Evolutionary conservation across 2,797 vertebrate species (phyloP), one percentile per base, ranked within the genome.

Genomic region (Pterois miles): DNA sequence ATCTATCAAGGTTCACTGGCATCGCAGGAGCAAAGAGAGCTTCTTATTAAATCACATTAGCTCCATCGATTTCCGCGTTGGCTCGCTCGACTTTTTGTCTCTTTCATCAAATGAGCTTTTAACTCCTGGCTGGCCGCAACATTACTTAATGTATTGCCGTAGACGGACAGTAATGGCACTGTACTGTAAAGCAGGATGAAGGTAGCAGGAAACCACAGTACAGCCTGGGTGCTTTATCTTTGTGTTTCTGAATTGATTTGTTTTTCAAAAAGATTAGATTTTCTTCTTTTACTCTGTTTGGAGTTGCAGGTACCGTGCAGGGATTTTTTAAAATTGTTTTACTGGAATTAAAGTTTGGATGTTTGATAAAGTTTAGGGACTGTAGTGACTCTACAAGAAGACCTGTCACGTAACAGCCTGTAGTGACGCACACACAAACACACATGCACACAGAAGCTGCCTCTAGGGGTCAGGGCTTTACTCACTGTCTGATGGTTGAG

Each of bases 31-130:
- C 80, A 93, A 92, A 86, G 88, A 85, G 91, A 74, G 88, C 84
- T 81, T 88, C 91, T 93, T 92, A 94, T 94, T 94, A 95, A 94
- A 94, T 94, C 91, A 92, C 92, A 92, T 93, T 94, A 92, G 89
- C 84, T 81, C 69, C 88, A 95, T 94, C 88, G 92, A 95, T 95
- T 90, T 84, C 86, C 60, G 50, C 60, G 70, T 91, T 93, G 91
- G 93, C 91, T 85, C 46, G 46, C 75, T 83, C 58, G n/a, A 79
- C 79, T 79, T 94, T 94, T 92, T 90, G 90, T 93, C 90, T 93
- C 88, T 92, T 91, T 92, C 86, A 83, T 87, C 86, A 90, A 90
- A 93, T 92, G 88, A 94, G 92, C 85, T 91, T 92, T 92, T 90
- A 93, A 91, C 91, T 92, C 90, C 87, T 91, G 87, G 83, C 87